Percentiles rank a stretch among this genome's conserved stretches.
Evolutionary conservation across 2,797 vertebrate species (phyloP).

Genomic region (Microctenopoma stevenorrisi): DNA sequence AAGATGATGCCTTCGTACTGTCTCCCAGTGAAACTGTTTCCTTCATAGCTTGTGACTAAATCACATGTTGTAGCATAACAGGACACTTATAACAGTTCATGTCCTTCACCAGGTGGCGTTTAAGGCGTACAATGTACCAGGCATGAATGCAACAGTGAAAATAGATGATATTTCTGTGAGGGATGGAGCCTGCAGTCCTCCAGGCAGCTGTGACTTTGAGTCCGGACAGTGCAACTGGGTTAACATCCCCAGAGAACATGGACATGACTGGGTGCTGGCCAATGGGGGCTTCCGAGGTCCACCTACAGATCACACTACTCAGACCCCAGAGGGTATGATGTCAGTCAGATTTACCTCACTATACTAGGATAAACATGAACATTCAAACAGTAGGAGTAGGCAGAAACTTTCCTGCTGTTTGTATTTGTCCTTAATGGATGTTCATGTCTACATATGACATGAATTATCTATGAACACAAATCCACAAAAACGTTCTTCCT

Average conservation of each 20-base stretch:
- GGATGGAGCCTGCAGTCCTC: conserved; percentile 67
- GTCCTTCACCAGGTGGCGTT: conserved; percentile 76
- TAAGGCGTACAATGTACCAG: conserved; percentile 47
- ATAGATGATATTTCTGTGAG: conserved; percentile 81
- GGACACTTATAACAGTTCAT: neutral
- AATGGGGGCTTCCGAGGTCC: conserved; percentile 69
- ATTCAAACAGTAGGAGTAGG: neutral
- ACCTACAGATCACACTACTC: conserved; percentile 75
- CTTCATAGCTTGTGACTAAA: neutral
- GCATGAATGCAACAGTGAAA: conserved; percentile 51
- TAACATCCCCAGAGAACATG: conserved; percentile 60
- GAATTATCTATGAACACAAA: no score
- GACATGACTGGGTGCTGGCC: conserved; percentile 75
- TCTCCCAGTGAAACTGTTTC: neutral
- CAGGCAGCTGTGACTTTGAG: conserved; percentile 84
- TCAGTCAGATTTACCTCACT: neutral
- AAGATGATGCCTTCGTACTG: neutral
- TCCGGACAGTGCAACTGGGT: conserved; percentile 80
- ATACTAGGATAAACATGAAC: neutral
- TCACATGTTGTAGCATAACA: neutral
- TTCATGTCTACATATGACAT: neutral
- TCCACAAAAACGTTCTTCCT: no score
- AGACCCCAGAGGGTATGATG: conserved; percentile 73
- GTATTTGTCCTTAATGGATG: neutral
- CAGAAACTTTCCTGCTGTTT: neutral